Conservation (phyloP, 2,888 invertebrate genomes). For the Nipponacmea schrenckii region DNA sequence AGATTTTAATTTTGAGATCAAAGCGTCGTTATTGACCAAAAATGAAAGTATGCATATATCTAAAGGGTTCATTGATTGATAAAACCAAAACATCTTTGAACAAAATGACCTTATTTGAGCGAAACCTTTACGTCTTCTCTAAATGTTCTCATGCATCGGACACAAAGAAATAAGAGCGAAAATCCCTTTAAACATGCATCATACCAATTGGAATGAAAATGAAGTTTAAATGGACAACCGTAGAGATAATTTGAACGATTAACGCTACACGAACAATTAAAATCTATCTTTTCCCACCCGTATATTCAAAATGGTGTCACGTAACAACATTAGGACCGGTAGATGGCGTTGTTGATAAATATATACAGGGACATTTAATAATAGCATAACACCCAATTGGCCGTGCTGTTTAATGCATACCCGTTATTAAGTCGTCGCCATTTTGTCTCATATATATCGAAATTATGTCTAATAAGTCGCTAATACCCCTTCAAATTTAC, state of each 20-base stretch:
- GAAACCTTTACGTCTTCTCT: too few relatives aligned
- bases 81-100: too few relatives aligned
- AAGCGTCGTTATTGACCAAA: too few relatives aligned
- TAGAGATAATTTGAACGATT: slow-evolving; percentile 1
- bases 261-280: slow-evolving; percentile 4
- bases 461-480: background rate
- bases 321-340: background rate
- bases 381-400: background rate
- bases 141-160: too few relatives aligned
- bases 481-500: too few relatives aligned
- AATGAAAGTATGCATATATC: too few relatives aligned
- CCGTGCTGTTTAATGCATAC: background rate
- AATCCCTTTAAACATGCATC: background rate
- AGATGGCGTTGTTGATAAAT: slow-evolving; percentile 4
- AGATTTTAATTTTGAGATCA: too few relatives aligned
- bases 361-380: background rate
- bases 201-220: background rate
- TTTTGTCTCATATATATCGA: background rate
- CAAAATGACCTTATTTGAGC: too few relatives aligned
- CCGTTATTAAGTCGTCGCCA: slow-evolving; percentile 6
- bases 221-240: background rate
- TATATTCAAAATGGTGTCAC: slow-evolving; percentile 1
- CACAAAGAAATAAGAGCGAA: too few relatives aligned
- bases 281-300: background rate
- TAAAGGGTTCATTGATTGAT: too few relatives aligned